Evolutionary conservation across 2,113 vertebrate genomes (phyloP), one percentile per base, ranked within the genome.

Genomic region (Hemiprocne comata): DNA sequence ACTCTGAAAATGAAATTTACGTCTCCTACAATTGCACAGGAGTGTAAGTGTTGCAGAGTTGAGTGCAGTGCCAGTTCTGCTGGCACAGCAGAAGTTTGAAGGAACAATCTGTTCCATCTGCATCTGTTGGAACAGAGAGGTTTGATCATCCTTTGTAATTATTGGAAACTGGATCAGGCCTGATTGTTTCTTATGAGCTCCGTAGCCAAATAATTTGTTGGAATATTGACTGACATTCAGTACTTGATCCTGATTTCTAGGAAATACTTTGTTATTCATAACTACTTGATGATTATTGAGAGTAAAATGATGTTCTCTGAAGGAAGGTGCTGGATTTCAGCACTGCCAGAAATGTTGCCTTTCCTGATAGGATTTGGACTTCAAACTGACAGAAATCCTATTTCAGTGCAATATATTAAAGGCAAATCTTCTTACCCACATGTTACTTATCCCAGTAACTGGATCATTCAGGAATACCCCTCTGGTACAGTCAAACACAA

Each of bases 21-120:
- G 12, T 38, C 24, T 13, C 2, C 55, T 73, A 25, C n/a, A 40
- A 3, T 19, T 24, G n/a, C 64, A 11, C 20, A 64, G 46, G 7
- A 83, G 46, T 6, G 36, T 17, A 46, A 61, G 44, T 64, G 67
- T 50, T 50, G 46, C 79, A 58, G 81, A 69, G 78, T 33, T 28
- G 62, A 44, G 40, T 23, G 51, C 74, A 75, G 38, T 2, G 6
- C 65, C 29, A 3, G n/a, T 50, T 80, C 69, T 69, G 33, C 58
- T 69, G 64, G 64, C 88, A 90, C 69, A 80, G 60, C 60, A 86
- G 72, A 71, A 60, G 10, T 16, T 67, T n/a, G 73, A 72, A 73
- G 69, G 86, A 94, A 92, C 93, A 82, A 82, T 92, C 86, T 92
- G 93, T 85, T 91, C 96, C 66, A 48, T 91, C 91, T 87, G 90